These are phyloP conservation scores for Pantherophis alleghaniensis DNA, from an alignment of 2,797 vertebrate species.

Conservation along the genomic window DNA sequence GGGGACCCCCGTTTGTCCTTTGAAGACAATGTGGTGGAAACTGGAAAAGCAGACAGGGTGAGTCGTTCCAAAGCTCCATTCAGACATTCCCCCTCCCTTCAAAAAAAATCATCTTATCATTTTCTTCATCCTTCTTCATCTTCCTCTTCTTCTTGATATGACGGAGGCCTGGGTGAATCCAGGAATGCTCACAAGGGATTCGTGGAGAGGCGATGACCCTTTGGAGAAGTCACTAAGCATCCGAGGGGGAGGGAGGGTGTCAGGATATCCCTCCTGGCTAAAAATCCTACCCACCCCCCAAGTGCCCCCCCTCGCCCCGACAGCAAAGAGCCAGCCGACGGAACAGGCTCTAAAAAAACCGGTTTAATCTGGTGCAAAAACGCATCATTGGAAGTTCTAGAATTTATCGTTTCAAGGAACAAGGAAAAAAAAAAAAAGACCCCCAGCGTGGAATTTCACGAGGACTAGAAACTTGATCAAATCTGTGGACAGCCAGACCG, in stretches of 20 bases:
- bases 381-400: background rate
- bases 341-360: background rate
- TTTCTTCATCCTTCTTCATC: background rate
- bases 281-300: background rate
- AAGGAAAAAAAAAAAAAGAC: too few relatives aligned
- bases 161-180: background rate
- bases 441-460: background rate
- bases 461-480: background rate
- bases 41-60: background rate
- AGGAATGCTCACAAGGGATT: background rate
- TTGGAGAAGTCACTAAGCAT: background rate
- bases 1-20: background rate
- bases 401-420: background rate
- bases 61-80: background rate
- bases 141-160: background rate
- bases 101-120: background rate
- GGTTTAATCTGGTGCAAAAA: conserved; percentile 1
- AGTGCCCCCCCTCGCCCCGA: background rate
- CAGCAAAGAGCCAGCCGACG: background rate
- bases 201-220: background rate
- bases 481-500: background rate
- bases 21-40: background rate
- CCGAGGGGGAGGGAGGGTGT: background rate
- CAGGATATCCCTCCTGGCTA: background rate
- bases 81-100: background rate